Percentiles rank a stretch among this genome's conserved stretches.
Evolutionary conservation across 2,113 vertebrate species (phyloP).

Genomic region (Stercorarius parasiticus): DNA sequence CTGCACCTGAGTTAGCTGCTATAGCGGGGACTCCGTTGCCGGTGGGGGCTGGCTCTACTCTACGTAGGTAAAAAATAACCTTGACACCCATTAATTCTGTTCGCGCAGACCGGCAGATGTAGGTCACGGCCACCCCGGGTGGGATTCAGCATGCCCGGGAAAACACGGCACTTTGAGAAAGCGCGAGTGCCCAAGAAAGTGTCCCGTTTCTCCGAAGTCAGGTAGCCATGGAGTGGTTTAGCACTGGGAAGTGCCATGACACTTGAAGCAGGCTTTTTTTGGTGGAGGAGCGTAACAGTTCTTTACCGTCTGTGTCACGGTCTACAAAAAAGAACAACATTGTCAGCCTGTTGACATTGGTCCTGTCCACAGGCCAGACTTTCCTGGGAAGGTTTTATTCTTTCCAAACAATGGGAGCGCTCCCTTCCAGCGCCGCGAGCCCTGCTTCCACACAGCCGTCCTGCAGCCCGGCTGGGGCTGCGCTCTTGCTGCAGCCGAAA

Average conservation of each 20-base stretch:
- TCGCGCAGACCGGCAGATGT: background rate
- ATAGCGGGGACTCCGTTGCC: background rate
- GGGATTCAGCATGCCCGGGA: background rate
- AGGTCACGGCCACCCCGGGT: background rate
- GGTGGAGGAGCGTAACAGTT: background rate
- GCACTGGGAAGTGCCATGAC: background rate
- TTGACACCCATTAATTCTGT: background rate
- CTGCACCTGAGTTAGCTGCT: background rate
- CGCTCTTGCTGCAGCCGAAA: slow-evolving; percentile 11
- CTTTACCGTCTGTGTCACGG: background rate
- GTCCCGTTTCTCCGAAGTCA: background rate
- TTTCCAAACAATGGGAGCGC: slow-evolving; percentile 52
- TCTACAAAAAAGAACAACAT: slow-evolving; percentile 46
- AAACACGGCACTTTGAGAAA: rapidly evolving
- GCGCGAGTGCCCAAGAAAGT: background rate
- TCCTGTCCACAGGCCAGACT: slow-evolving; percentile 50
- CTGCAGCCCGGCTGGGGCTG: slow-evolving; percentile 23
- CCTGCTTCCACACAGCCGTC: slow-evolving; percentile 5
- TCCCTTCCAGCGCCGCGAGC: slow-evolving; percentile 12
- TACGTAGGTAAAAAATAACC: background rate
- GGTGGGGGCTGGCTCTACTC: background rate
- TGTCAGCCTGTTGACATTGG: slow-evolving; percentile 61
- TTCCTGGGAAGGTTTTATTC: slow-evolving; percentile 63
- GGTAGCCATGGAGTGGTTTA: background rate
- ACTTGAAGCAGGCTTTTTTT: background rate